A percentile compares a stretch with the other conserved stretches of the same genome.
These are phyloP conservation scores for Ceratoteleas bidentatus DNA, from an alignment of 1,140 invertebrate species.

Conservation along the genomic window DNA sequence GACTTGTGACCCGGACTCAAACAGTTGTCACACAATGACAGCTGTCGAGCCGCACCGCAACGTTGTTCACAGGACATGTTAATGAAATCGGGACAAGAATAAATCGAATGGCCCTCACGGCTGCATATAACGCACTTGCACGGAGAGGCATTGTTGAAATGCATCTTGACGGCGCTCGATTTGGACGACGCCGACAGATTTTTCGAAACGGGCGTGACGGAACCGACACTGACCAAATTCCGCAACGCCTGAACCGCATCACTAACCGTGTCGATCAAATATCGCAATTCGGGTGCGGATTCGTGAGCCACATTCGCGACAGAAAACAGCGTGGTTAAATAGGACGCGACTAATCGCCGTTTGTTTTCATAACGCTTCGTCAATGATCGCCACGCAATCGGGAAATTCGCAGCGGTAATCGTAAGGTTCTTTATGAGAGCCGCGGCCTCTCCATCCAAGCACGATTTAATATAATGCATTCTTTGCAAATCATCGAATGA, in stretches of 20 bases:
- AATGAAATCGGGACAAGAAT: not conserved
- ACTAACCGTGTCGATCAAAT: not conserved
- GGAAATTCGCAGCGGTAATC: constrained; percentile 6
- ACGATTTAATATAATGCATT: constrained; percentile 9
- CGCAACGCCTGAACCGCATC: not conserved
- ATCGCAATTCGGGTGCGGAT: too few relatives aligned
- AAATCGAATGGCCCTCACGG: not conserved
- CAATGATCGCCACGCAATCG: constrained; percentile 9
- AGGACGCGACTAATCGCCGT: not conserved
- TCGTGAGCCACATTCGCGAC: not conserved
- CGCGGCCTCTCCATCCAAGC: constrained; percentile 3
- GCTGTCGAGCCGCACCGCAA: not conserved
- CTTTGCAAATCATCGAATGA: not conserved
- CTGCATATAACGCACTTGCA: too few relatives aligned
- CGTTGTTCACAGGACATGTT: not conserved
- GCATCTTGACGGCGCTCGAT: too few relatives aligned
- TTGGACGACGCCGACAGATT: not conserved
- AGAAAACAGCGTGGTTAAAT: not conserved
- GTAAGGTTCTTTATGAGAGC: not conserved
- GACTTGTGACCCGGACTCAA: not conserved
- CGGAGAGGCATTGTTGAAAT: too few relatives aligned
- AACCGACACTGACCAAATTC: not conserved
- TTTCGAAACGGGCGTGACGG: not conserved
- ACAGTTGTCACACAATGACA: constrained; percentile 2
- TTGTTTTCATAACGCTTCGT: constrained; percentile 1